Conservation (phyloP, 2,113 vertebrate species). For the Camelus bactrianus region DNA sequence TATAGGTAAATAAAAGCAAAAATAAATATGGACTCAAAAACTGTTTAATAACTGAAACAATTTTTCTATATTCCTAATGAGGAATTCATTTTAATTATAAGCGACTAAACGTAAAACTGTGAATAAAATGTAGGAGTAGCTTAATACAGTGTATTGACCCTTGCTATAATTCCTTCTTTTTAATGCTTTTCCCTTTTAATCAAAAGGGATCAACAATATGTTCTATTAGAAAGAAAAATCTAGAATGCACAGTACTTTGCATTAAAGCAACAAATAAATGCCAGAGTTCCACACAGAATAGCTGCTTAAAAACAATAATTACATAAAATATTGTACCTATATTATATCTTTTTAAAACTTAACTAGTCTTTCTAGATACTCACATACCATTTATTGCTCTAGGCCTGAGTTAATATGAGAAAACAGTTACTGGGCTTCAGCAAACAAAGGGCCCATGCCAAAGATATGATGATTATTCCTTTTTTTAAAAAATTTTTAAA, state of each 20-base stretch:
- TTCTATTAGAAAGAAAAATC: not conserved
- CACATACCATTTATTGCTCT: not conserved
- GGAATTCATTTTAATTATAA: constrained; percentile 36
- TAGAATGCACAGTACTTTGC: not conserved
- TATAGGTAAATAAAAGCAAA: constrained; percentile 35
- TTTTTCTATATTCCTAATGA: constrained; percentile 50
- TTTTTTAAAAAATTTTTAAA: too few species aligned
- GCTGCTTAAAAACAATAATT: not conserved
- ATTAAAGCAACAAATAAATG: constrained; percentile 10
- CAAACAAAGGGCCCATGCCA: not conserved
- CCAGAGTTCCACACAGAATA: not conserved
- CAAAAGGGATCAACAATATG: not conserved
- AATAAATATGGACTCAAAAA: constrained; percentile 17
- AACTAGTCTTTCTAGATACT: not conserved
- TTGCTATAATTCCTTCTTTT: not conserved
- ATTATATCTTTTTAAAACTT: not conserved
- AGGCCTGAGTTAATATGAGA: not conserved
- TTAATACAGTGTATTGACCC: not conserved
- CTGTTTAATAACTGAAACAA: constrained; percentile 8
- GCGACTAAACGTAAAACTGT: not conserved
- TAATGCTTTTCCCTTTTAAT: constrained; percentile 1
- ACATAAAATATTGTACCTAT: not conserved
- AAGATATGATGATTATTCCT: not conserved
- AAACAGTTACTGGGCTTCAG: not conserved
- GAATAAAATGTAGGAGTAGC: not conserved